Evolutionary conservation across 2,113 vertebrate species (phyloP).

Genomic region (Lethenteron reissneri): DNA sequence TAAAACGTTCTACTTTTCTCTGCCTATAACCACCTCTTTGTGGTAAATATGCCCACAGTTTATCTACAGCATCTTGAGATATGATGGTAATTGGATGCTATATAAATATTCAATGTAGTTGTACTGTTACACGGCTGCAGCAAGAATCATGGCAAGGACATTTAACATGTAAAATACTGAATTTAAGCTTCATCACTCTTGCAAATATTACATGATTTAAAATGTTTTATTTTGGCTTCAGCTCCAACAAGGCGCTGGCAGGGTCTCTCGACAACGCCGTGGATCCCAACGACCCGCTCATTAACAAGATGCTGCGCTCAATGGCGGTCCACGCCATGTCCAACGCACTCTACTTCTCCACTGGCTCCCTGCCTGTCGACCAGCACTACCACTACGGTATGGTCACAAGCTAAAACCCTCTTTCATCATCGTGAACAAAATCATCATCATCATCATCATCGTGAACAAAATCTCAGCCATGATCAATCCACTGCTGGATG

Average conservation of each 20-base stretch:
- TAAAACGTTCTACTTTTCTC: too few relatives aligned
- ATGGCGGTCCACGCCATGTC: conserved; percentile 91
- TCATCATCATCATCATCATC: too few relatives aligned
- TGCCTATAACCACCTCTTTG: too few relatives aligned
- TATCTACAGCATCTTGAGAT: too few relatives aligned
- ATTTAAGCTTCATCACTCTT: neutral
- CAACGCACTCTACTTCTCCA: conserved; percentile 70
- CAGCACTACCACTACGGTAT: conserved; percentile 64
- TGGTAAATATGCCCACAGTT: too few relatives aligned
- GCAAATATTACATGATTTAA: neutral
- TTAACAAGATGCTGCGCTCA: conserved; percentile 52
- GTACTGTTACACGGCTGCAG: too few relatives aligned
- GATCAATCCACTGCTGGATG: too few relatives aligned
- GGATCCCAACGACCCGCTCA: conserved; percentile 42
- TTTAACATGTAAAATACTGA: neutral
- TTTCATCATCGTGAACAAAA: too few relatives aligned
- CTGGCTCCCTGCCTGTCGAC: conserved; percentile 33
- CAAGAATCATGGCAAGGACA: too few relatives aligned
- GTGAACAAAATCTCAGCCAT: too few relatives aligned
- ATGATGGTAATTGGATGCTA: too few relatives aligned
- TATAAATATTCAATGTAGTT: too few relatives aligned
- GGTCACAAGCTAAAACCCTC: neutral
- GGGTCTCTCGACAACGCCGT: conserved; percentile 57
- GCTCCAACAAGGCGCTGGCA: conserved; percentile 65
- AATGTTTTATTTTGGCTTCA: conserved; percentile 16